These are phyloP conservation scores for Neosalanx taihuensis DNA, from an alignment of 2,797 vertebrate genomes.

Conservation along the genomic window DNA sequence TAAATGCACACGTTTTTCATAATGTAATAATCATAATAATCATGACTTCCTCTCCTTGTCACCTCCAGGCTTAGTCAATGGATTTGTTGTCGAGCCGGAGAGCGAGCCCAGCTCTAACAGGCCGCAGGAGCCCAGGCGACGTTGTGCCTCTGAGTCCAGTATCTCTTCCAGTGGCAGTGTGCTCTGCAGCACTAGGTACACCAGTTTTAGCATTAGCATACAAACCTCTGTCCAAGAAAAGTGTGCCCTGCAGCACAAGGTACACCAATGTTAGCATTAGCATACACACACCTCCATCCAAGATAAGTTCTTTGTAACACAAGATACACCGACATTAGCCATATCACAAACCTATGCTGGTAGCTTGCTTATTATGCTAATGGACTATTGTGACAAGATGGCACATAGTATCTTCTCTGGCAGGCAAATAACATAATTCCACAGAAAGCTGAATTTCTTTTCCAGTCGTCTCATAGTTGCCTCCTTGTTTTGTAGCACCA, in stretches of 20 bases:
- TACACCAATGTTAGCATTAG: neutral
- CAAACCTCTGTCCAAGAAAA: neutral
- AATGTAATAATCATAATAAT: too few relatives aligned
- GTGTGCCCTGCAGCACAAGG: neutral
- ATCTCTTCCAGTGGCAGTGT: conserved; percentile 89
- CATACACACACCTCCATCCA: neutral
- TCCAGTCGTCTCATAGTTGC: neutral
- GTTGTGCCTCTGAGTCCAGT: conserved; percentile 97
- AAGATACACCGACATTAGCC: neutral
- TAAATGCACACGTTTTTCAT: too few relatives aligned
- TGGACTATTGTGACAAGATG: neutral
- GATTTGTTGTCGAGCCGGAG: conserved; percentile 80
- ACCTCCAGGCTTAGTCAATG: conserved; percentile 83
- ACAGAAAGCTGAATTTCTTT: neutral
- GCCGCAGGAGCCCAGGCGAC: conserved; percentile 85
- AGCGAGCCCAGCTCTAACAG: conserved; percentile 70
- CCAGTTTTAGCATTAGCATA: neutral
- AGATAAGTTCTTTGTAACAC: neutral
- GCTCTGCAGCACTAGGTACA: conserved; percentile 81
- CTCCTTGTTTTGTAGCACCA: conserved; percentile 55
- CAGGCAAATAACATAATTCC: neutral
- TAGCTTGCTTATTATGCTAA: neutral
- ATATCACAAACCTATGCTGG: too few relatives aligned
- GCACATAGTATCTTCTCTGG: neutral
- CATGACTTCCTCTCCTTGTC: too few relatives aligned